Conservation (phyloP, 2,888 invertebrate genomes). For the Dryocosmus kuriphilus region DNA sequence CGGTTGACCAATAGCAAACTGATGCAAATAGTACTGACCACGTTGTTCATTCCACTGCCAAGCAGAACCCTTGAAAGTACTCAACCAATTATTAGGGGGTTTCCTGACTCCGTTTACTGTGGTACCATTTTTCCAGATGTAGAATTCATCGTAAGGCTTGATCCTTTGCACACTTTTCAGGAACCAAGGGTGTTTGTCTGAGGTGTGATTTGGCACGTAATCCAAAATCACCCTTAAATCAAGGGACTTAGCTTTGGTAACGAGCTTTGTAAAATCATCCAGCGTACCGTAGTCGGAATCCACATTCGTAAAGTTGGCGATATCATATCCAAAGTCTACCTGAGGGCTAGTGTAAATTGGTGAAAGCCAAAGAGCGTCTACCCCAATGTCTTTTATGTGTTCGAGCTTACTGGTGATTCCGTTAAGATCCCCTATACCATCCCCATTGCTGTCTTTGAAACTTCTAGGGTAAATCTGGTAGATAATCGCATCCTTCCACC, state of each 20-base stretch:
- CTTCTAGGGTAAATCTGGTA: conserved; percentile 94
- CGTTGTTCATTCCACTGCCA: conserved; percentile 82
- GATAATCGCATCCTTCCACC: conserved; percentile 90
- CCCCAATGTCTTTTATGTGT: conserved; percentile 81
- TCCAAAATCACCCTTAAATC: conserved; percentile 77
- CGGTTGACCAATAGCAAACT: conserved; percentile 81
- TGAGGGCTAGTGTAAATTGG: conserved; percentile 85
- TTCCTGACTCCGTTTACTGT: conserved; percentile 61
- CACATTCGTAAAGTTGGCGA: conserved; percentile 80
- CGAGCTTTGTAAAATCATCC: conserved; percentile 79
- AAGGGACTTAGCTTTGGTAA: conserved; percentile 73
- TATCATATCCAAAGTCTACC: conserved; percentile 84
- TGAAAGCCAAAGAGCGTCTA: conserved; percentile 84
- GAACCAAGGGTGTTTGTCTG: conserved; percentile 91
- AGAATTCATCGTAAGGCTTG: conserved; percentile 84
- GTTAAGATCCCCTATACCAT: conserved; percentile 62
- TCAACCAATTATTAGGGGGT: conserved; percentile 78
- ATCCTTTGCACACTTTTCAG: conserved; percentile 82
- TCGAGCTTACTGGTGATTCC: conserved; percentile 76
- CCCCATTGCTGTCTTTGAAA: conserved; percentile 88
- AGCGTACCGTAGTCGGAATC: conserved; percentile 81
- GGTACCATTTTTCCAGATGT: conserved; percentile 85
- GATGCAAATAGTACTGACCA: conserved; percentile 82
- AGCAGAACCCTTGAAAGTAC: conserved; percentile 80
- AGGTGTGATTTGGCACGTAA: conserved; percentile 83